These are phyloP conservation scores for Muricea muricata DNA, from an alignment of 92 coral and sea anemone species.

Conservation along the genomic window DNA sequence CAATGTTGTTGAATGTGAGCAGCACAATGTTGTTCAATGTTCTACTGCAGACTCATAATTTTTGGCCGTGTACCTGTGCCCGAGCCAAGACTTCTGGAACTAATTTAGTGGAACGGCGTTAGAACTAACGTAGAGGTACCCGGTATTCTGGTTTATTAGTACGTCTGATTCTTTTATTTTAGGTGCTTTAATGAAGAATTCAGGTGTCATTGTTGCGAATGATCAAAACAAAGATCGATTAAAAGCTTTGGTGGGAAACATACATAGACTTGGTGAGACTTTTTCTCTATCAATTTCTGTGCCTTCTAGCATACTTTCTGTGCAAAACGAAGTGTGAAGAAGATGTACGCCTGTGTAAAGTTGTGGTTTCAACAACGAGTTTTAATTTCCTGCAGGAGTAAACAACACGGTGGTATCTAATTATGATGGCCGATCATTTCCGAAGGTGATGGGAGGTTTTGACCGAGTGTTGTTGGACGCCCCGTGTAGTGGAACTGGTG, in stretches of 20 bases:
- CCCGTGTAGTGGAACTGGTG: slow-evolving; percentile 99
- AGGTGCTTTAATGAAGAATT: slow-evolving; percentile 96
- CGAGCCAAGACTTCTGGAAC: no score
- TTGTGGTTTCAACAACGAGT: not conserved
- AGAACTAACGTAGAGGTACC: no score
- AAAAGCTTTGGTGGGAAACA: slow-evolving; percentile 89
- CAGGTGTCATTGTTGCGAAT: slow-evolving; percentile 95
- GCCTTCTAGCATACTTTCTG: no score
- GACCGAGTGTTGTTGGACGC: slow-evolving; percentile 95
- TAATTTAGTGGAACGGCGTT: no score
- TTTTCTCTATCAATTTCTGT: not conserved
- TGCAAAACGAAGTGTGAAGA: not conserved
- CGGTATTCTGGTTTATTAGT: no score
- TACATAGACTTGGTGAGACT: slow-evolving; percentile 85
- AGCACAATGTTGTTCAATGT: no score
- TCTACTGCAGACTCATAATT: no score
- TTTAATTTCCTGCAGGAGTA: slow-evolving; percentile 65
- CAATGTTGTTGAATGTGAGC: no score
- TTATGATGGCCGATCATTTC: slow-evolving; percentile 96
- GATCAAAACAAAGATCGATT: slow-evolving; percentile 93
- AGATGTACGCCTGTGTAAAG: not conserved
- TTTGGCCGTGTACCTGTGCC: no score
- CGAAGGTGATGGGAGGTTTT: slow-evolving; percentile 99
- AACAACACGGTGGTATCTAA: slow-evolving; percentile 86
- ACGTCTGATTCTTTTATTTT: not conserved